Conservation (phyloP, 2,113 vertebrate species). For the Mionectes macconnelli region DNA sequence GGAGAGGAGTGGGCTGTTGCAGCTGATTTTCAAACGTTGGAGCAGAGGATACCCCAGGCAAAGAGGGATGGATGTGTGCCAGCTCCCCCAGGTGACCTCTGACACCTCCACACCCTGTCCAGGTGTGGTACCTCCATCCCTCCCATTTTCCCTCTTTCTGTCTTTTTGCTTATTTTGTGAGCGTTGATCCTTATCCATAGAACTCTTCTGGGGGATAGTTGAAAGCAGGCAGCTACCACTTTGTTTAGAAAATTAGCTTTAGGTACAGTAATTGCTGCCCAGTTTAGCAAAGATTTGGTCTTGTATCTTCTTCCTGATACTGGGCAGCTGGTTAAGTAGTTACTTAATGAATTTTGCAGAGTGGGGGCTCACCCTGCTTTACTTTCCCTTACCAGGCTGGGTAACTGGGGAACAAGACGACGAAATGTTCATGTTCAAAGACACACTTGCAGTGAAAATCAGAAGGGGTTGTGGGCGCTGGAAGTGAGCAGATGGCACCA, state of each 20-base stretch:
- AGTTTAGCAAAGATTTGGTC: not conserved
- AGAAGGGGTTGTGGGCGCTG: not conserved
- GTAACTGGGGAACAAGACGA: not conserved
- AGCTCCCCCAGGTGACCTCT: not conserved
- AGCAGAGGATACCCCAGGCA: not conserved
- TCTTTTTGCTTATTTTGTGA: not conserved
- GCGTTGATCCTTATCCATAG: not conserved
- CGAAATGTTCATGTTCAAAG: not conserved
- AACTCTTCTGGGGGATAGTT: not conserved
- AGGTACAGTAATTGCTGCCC: not conserved
- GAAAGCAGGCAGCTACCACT: not conserved
- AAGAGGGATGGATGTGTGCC: not conserved
- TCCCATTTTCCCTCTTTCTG: accelerated
- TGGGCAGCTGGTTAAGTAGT: not conserved
- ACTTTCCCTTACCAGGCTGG: not conserved
- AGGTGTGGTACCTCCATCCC: not conserved
- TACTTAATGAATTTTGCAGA: not conserved
- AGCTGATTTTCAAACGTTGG: accelerated
- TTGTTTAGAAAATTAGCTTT: not conserved
- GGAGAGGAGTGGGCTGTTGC: not conserved
- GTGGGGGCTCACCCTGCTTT: not conserved
- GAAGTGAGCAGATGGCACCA: not conserved
- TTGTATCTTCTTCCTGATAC: not conserved
- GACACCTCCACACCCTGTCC: not conserved
- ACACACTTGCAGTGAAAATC: not conserved